Evolutionary conservation across 2,113 vertebrate species (phyloP).

Genomic region (Myodes glareolus): DNA sequence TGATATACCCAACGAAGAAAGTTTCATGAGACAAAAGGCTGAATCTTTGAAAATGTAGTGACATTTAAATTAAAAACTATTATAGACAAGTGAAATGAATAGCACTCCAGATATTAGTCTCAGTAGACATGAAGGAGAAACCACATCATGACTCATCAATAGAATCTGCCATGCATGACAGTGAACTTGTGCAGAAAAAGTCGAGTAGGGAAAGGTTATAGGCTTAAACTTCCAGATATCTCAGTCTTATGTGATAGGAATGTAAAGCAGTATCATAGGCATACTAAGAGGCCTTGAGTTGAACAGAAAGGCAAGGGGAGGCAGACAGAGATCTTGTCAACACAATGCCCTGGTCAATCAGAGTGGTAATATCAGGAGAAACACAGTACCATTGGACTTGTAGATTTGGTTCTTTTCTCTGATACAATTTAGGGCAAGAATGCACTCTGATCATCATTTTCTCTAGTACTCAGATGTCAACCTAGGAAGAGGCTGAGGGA

Average conservation of each 20-base stretch:
- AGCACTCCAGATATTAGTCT: neutral
- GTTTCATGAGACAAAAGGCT: neutral
- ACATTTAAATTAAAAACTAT: neutral
- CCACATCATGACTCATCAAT: neutral
- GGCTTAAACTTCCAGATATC: neutral
- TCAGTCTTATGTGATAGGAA: neutral
- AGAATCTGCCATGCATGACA: neutral
- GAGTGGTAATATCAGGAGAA: neutral
- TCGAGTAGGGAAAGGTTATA: neutral
- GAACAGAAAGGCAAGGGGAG: neutral
- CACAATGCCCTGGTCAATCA: neutral
- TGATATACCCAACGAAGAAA: neutral
- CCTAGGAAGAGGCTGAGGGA: neutral
- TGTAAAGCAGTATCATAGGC: neutral
- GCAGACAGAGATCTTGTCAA: neutral
- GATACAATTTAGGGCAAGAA: neutral
- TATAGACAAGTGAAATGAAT: neutral
- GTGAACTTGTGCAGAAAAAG: neutral
- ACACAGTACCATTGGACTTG: neutral
- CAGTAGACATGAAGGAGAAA: neutral
- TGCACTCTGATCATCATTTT: neutral
- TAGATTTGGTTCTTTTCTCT: neutral
- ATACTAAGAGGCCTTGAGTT: accelerated
- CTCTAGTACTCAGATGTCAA: neutral
- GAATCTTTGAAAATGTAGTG: neutral